Base-by-base conservation (phyloP, 2,888 invertebrate genomes). In the Epinotia nisella region DNA sequence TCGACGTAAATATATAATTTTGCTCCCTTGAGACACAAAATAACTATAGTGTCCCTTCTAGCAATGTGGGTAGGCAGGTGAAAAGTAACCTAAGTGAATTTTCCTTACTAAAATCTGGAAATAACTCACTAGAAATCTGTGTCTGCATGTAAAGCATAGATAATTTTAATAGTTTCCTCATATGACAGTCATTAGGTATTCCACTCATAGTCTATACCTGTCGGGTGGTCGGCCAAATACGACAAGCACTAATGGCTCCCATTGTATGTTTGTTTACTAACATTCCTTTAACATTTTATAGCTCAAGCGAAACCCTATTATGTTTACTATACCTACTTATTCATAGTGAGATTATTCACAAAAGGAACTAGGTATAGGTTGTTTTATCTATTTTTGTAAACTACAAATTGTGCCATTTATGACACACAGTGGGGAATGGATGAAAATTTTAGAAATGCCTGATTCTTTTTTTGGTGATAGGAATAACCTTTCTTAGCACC, bases 201-300 rank as follows among this genome's bases (percentile, higher is more conserved):
- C 66, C 21, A 24, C 21, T 56, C 66, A 55, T 45, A 49, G 55
- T 56, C 55, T 66, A 39, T 55, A 53, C 29, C 41, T 66, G 41
- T 66, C 66, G 41, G 66, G 66, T 66, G 66, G 66, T 56, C 66
- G 39, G 19, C 66, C 66, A 56, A 66, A 66, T 66, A 66, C 10
- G 66, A 24, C 41, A 15, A 56, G 15, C n/a, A 66, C 66, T 66
- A 66, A 66, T 66, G n/a, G 19, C 10, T 21, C 11, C 55, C 41
- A 66, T 66, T 66, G 55, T 66, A 41, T n/a, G 55, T 41, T 41
- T 66, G 65, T 66, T 55, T 66, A 66, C 65, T 17, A 62, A 49
- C 49, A 53, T 19, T 15, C 19, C 21, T n/a, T 39, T 21, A 56
- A 55, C 19, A 55, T 15, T 56, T 55, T n/a, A 56, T 66, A 66